Evolutionary conservation across 2,113 vertebrate genomes (phyloP), one percentile per base, ranked within the genome.

Genomic region (Isichthys henryi): DNA sequence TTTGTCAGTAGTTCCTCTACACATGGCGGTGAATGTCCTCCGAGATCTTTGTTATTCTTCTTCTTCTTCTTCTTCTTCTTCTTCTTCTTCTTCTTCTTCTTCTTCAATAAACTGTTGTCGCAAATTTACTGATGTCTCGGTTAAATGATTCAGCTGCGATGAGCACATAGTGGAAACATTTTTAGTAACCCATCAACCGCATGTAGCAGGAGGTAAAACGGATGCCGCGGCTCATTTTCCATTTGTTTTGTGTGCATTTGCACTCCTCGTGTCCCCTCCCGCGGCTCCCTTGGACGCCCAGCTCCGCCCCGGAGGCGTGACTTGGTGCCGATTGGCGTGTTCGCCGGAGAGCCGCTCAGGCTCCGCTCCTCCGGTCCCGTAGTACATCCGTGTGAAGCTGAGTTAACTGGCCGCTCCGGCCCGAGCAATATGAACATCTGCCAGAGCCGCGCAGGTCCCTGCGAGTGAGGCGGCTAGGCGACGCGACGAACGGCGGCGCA

Each of bases 291-390:
- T 84, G 74, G 82, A 90, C 74, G 94, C 93, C 80, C 95, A 94
- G 94, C 93, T 77, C 95, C 95, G 93, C 95, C 95, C 92, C 90
- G 90, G 39, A 92, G 93, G 92, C 92, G 92, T 90, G 93, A 93
- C 92, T 93, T 74, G 45, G 90, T 70, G 86, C 19, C 88, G 85
- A 70, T 89, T 92, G 92, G 82, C 90, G 92, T 90, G 91, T 90
- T 92, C 91, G 91, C 91, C 90, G 88, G n/a, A 90, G 80, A 83
- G 48, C 74, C 58, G 58, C 83, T 86, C 31, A 39, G 84, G 58
- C 58, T 86, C 5, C 4, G 13, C 82, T 58, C 58, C 74, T 19
- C 43, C 48, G n/a, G 83, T 13, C 83, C 23, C 48, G 23, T 50
- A 89, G 31, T 52, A 39, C 35, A 56, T 77, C 88, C 31, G 49